Conservation (phyloP, 1,140 invertebrate species). For the Brachionus paranguensis region DNA sequence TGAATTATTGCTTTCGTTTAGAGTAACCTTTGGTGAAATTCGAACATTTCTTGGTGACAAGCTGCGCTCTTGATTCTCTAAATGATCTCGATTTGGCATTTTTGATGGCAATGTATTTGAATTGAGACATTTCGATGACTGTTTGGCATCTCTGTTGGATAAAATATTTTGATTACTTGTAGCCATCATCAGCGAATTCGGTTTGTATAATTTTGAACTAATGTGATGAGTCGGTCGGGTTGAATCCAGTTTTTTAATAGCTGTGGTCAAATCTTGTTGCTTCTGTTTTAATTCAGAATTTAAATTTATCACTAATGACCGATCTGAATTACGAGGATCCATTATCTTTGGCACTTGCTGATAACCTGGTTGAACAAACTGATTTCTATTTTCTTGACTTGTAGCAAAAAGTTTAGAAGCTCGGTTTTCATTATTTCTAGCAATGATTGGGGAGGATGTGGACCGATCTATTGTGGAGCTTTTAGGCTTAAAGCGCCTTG, state of each 20-base stretch:
- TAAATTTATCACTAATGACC: neutral
- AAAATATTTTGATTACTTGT: slow-evolving; percentile 4
- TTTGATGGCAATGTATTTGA: neutral
- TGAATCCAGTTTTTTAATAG: slow-evolving; percentile 31
- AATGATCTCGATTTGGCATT: neutral
- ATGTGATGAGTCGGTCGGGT: neutral
- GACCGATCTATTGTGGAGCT: neutral
- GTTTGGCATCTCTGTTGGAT: neutral
- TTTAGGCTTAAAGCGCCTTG: neutral
- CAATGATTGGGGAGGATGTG: slow-evolving; percentile 20
- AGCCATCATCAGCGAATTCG: slow-evolving; percentile 23
- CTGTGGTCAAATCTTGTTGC: slow-evolving; percentile 29
- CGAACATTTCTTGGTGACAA: neutral
- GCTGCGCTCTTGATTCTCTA: neutral
- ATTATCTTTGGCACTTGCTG: neutral
- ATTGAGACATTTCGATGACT: neutral
- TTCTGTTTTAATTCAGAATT: neutral
- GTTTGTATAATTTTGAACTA: slow-evolving; percentile 16
- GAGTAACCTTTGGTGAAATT: neutral
- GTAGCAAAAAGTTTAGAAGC: neutral
- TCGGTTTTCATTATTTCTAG: neutral
- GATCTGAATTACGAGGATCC: neutral
- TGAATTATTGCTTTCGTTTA: neutral
- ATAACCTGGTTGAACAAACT: neutral
- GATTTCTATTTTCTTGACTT: neutral